phyloP scores from a whole-genome alignment of 2,797 vertebrate genomes.

The Fringilla coelebs region DNA sequence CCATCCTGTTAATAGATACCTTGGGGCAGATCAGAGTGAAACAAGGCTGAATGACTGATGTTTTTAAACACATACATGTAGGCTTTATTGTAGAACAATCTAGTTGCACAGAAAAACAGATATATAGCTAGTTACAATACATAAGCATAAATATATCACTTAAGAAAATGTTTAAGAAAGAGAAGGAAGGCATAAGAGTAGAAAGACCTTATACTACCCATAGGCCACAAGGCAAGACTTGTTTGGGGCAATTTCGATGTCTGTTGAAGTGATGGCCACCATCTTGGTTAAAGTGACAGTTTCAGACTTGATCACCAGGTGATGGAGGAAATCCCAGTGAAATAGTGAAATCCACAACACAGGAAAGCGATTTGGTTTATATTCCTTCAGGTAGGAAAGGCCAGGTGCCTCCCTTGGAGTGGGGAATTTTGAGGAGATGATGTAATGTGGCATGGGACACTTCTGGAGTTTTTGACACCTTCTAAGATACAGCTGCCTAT shows the following conservation, averaged over 20 bases:
- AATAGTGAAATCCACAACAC: neutral
- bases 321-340: neutral
- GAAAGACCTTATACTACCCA: neutral
- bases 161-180: neutral
- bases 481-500: neutral
- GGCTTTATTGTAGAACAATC: neutral
- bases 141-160: neutral
- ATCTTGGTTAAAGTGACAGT: neutral
- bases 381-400: neutral
- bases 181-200: neutral
- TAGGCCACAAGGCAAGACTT: fast-evolving
- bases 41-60: neutral
- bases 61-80: neutral
- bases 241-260: neutral
- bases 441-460: neutral
- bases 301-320: neutral
- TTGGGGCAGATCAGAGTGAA: neutral
- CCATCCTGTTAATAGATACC: no score
- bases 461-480: neutral
- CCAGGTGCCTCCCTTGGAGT: neutral
- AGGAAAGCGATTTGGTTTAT: neutral
- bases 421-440: neutral
- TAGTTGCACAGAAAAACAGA: neutral
- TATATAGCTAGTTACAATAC: neutral
- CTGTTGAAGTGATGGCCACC: neutral